Base-by-base conservation (phyloP, 2,888 invertebrate genomes). In the Drosophila vallismaia region DNA sequence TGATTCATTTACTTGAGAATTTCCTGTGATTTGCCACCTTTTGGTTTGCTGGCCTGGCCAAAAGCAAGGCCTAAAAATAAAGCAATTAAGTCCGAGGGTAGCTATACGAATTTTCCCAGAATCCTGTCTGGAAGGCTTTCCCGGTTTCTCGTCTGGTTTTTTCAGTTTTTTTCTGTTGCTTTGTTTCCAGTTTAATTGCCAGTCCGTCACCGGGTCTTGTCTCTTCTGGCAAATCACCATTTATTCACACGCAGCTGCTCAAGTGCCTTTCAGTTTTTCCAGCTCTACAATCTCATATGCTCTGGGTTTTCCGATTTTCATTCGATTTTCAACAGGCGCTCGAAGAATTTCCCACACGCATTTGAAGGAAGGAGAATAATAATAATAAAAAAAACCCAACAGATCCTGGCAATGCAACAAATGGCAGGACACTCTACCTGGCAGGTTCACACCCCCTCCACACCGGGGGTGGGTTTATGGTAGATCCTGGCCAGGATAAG, bases 391-490 rank as follows among this genome's bases (percentile, higher is more conserved):
- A 49, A 50, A 51, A 24, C 12, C 40, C 40, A 42, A 36, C 14
- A 42, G 40, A 42, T 42, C 40, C 40, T 42, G n/a, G 36, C 36
- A 60, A 40, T 60, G 46, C 60, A 56, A 60, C 60, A 60, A 26
- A 28, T 38, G 49, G 28, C 45, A 44, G 44, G 38, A 49, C 36
- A 49, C 45, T 40, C 24, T 64, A 64, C 45, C 64, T 60, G 63
- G n/a, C 45, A 46, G 52, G 64, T 64, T 62, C 64, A 64, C 62
- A 64, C 64, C 64, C 64, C 64, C 45, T 60, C 60, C 63, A 50
- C 54, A 8, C 46, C 46, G 10, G 31, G 10, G 60, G 48, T 31
- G 60, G 50, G 44, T 45, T 28, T 12, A 19, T 19, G 19, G 19
- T 19, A 59, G 63, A 51, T 63, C 45, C 45, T 24, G 45, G 36